These are phyloP conservation scores for Corydoras sp. DNA, from an alignment of 2,113 vertebrate genomes.

Conservation along the genomic window DNA sequence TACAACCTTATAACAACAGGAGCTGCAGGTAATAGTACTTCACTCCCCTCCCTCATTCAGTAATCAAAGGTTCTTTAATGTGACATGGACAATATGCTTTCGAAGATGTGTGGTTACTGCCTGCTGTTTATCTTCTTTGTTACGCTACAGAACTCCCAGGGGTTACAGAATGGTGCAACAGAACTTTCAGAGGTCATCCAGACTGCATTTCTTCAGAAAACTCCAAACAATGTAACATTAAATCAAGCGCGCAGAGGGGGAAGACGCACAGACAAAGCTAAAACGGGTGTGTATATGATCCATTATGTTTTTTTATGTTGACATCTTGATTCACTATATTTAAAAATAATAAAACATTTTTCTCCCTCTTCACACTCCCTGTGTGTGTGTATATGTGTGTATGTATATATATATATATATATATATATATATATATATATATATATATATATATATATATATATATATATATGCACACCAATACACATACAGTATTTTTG, in stretches of 20 bases:
- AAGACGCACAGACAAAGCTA: conserved; percentile 26
- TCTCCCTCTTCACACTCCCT: too few relatives aligned
- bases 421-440: too few relatives aligned
- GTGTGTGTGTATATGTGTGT: too few relatives aligned
- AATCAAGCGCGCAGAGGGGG: conserved; percentile 59
- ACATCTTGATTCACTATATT: too few relatives aligned
- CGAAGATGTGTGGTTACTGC: conserved; percentile 30
- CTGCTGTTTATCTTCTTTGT: conserved; percentile 47
- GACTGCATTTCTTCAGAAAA: conserved; percentile 5
- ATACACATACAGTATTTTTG: too few relatives aligned
- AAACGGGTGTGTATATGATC: conserved; percentile 42
- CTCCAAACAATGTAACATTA: conserved; percentile 37
- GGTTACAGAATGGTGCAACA: conserved; percentile 57
- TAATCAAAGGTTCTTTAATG: conserved; percentile 14
- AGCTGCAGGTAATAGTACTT: conserved; percentile 28
- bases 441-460: too few relatives aligned
- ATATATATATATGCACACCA: too few relatives aligned
- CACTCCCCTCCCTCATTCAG: conserved; percentile 15
- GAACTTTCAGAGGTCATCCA: conserved; percentile 35
- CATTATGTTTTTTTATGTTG: too few relatives aligned
- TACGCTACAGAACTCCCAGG: conserved; percentile 40
- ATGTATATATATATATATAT: too few relatives aligned
- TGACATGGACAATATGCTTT: conserved; percentile 42
- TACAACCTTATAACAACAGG: conserved; percentile 51
- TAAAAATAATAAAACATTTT: too few relatives aligned